phyloP scores from a whole-genome alignment of 2,888 invertebrate species.

The Synergus umbraculus region DNA sequence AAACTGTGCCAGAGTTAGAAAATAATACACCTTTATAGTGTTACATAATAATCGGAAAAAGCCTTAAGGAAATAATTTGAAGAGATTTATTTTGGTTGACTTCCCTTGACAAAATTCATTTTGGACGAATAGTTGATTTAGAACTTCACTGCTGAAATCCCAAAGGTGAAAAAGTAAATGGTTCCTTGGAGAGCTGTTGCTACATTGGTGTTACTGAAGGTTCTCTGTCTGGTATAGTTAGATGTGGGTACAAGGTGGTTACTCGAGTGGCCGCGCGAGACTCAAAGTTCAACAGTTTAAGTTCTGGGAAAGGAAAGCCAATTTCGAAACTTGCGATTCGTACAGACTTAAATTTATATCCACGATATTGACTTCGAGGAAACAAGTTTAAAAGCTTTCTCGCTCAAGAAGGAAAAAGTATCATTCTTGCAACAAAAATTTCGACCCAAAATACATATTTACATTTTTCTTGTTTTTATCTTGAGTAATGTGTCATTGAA shows the following conservation, averaged over 20 bases:
- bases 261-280: conserved; percentile 60
- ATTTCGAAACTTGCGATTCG: conserved; percentile 32
- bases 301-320: conserved; percentile 33
- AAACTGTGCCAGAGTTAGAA: neutral
- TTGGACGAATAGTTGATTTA: conserved; percentile 26
- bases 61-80: neutral
- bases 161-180: conserved; percentile 34
- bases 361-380: conserved; percentile 23
- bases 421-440: neutral
- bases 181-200: conserved; percentile 36
- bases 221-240: conserved; percentile 18
- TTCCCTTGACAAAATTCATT: conserved; percentile 5
- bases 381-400: conserved; percentile 19
- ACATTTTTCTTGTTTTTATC: neutral
- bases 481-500: neutral
- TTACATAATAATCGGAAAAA: no score
- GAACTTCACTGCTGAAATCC: conserved; percentile 22
- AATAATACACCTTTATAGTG: neutral
- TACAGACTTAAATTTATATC: conserved; percentile 29
- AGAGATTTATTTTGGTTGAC: neutral
- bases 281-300: conserved; percentile 54
- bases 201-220: conserved; percentile 34
- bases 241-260: conserved; percentile 75
- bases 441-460: neutral
- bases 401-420: neutral